Percentiles rank a stretch among this genome's conserved stretches.
These are phyloP conservation scores for Crotophaga sulcirostris DNA, from an alignment of 2,113 vertebrate genomes.

Conservation along the genomic window DNA sequence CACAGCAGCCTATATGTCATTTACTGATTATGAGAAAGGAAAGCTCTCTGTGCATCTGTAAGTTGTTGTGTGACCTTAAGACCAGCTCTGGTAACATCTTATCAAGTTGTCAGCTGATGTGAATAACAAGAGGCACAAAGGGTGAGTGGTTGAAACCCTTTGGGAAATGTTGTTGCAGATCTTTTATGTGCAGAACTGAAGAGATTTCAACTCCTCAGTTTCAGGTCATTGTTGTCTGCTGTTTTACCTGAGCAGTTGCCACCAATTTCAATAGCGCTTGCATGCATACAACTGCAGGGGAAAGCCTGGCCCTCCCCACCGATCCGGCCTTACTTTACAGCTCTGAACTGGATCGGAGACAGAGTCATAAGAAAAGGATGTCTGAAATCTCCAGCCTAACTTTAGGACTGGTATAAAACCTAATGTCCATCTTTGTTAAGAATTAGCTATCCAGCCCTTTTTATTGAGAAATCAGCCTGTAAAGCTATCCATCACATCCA, in stretches of 20 bases:
- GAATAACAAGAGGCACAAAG: background rate
- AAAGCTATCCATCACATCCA: background rate
- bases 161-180: background rate
- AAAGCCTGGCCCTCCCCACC: background rate
- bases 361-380: background rate
- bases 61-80: background rate
- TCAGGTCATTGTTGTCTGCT: background rate
- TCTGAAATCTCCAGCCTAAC: background rate
- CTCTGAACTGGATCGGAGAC: background rate
- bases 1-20: background rate
- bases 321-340: accelerated
- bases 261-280: background rate
- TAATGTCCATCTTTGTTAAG: background rate
- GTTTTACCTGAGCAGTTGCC: background rate
- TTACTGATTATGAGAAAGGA: background rate
- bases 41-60: background rate
- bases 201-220: background rate
- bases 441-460: background rate
- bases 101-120: background rate
- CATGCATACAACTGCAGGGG: background rate
- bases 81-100: background rate
- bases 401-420: background rate
- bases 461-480: background rate
- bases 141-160: background rate
- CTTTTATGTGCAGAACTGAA: background rate